Conservation (phyloP, 2,888 invertebrate species). For the Sympetrum striolatum region DNA sequence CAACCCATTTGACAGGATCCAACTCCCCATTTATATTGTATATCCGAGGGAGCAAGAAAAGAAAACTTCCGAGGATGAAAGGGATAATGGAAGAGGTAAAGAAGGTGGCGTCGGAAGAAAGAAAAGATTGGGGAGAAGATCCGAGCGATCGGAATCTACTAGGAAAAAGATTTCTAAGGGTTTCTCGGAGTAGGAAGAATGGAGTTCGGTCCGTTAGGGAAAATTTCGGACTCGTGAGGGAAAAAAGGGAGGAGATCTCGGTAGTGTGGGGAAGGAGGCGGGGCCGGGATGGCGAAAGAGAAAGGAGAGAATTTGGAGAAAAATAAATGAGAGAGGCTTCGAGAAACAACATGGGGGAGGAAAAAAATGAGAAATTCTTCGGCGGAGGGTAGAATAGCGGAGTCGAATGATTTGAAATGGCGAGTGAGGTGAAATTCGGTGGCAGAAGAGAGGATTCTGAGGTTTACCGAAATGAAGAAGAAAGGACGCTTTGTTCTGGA, state of each 20-base stretch:
- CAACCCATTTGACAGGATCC: no score
- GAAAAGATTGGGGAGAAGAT: not conserved
- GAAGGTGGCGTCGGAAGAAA: not conserved
- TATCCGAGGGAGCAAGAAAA: no score
- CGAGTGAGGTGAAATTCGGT: not conserved
- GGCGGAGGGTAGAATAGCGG: not conserved
- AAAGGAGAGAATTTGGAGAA: not conserved
- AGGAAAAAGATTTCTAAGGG: not conserved
- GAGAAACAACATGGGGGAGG: not conserved
- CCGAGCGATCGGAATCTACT: not conserved
- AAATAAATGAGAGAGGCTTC: not conserved
- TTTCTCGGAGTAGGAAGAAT: not conserved
- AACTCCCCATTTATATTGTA: no score
- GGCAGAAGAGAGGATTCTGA: not conserved
- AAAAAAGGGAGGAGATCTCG: not conserved
- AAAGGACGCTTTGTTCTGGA: not conserved
- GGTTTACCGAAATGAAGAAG: not conserved
- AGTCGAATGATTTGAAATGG: not conserved
- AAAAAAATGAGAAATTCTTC: not conserved
- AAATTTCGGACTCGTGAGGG: not conserved
- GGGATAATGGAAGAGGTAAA: not conserved
- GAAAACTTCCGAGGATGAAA: not conserved
- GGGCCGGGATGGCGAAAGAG: not conserved
- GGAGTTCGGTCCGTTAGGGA: not conserved
- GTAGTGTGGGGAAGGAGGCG: not conserved